Evolutionary conservation across 2,113 vertebrate species (phyloP).

Genomic region (Paralichthys olivaceus): DNA sequence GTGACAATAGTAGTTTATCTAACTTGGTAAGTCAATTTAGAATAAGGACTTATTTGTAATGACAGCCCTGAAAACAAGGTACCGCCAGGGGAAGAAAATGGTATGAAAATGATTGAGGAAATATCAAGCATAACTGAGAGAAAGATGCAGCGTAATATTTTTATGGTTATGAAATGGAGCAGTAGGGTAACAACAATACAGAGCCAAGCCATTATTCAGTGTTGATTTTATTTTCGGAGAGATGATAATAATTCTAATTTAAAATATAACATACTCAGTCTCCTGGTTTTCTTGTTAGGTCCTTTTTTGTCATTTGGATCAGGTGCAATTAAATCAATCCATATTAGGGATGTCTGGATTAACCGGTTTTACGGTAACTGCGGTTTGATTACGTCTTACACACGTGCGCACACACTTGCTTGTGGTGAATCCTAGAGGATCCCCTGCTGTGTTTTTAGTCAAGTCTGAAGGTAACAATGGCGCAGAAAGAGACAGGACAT

Average conservation of each 20-base stretch:
- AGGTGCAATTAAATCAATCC: too few relatives aligned
- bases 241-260: background rate
- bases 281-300: too few relatives aligned
- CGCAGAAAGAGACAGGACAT: too few relatives aligned
- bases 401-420: too few relatives aligned
- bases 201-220: background rate
- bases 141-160: background rate
- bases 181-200: background rate
- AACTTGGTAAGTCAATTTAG: background rate
- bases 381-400: too few relatives aligned
- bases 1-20: background rate
- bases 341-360: too few relatives aligned
- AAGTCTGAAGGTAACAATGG: too few relatives aligned
- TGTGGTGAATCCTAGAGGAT: too few relatives aligned
- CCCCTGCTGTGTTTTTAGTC: too few relatives aligned
- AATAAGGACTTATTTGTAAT: background rate
- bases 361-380: too few relatives aligned
- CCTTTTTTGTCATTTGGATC: too few relatives aligned
- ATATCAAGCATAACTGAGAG: background rate
- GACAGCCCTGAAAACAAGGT: background rate
- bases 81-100: background rate
- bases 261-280: background rate
- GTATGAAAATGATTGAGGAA: background rate
- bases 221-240: too few relatives aligned
- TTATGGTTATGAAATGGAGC: conserved; percentile 23